phyloP scores from a whole-genome alignment of 2,113 vertebrate species.

The Podarcis cretensis region DNA sequence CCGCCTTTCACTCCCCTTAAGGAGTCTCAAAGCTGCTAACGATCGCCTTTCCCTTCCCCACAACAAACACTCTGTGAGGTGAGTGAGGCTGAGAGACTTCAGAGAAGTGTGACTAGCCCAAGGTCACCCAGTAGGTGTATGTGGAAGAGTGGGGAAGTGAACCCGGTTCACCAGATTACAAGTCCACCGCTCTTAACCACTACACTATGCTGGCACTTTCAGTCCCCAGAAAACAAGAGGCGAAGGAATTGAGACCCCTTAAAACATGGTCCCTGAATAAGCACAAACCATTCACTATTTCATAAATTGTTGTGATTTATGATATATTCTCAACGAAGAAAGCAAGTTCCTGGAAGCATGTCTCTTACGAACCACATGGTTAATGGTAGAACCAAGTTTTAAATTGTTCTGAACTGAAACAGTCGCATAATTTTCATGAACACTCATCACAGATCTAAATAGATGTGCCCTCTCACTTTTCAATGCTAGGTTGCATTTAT shows the following conservation, averaged over 20 bases:
- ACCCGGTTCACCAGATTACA: too few species aligned
- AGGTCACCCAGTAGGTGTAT: too few species aligned
- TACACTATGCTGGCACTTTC: too few species aligned
- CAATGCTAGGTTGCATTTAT: neutral
- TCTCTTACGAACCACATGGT: constrained; percentile 23
- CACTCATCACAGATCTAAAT: neutral
- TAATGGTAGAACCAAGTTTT: constrained; percentile 41
- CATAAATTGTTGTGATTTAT: constrained; percentile 8
- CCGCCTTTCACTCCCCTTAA: too few species aligned
- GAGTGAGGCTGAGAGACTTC: too few species aligned
- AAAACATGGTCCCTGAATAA: neutral
- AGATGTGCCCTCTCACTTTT: neutral
- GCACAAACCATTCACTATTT: neutral
- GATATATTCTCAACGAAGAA: constrained; percentile 53
- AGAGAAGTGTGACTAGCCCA: too few species aligned
- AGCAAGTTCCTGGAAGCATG: constrained; percentile 38
- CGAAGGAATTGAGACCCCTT: neutral
- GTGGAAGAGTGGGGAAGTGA: too few species aligned
- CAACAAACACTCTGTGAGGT: too few species aligned
- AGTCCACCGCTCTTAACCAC: too few species aligned
- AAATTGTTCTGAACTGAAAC: constrained; percentile 43
- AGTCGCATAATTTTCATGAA: neutral
- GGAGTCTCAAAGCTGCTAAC: too few species aligned
- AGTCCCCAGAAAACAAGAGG: neutral
- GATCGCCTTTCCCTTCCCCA: too few species aligned